Evolutionary conservation across 2,888 invertebrate species (phyloP).

Genomic region (Deroplatys truncata): DNA sequence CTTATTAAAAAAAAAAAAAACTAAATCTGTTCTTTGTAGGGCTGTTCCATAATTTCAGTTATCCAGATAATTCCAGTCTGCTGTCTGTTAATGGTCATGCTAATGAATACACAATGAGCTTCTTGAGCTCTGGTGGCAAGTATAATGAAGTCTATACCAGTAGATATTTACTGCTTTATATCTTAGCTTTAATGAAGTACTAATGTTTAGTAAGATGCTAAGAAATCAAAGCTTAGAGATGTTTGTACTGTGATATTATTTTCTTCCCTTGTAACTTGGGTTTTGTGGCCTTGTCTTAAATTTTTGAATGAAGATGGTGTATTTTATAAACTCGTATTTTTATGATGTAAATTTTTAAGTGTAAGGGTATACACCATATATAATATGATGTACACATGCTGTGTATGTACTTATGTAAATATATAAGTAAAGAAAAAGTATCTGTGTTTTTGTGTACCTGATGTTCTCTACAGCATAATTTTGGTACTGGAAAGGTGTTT

Average conservation of each 20-base stretch:
- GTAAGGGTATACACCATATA: background rate
- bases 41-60: too few species aligned
- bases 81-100: too few species aligned
- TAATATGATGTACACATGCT: background rate
- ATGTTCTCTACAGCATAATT: too few species aligned
- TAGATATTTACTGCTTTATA: background rate
- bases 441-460: background rate
- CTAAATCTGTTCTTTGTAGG: too few species aligned
- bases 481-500: too few species aligned
- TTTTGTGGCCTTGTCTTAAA: conserved; percentile 10
- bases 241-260: background rate
- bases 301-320: background rate
- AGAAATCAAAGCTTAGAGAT: background rate
- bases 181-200: background rate
- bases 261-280: conserved; percentile 2
- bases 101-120: too few species aligned
- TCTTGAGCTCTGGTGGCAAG: background rate
- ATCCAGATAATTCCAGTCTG: too few species aligned
- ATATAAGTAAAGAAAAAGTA: background rate
- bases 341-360: conserved; percentile 6
- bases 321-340: conserved; percentile 15
- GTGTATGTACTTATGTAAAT: background rate
- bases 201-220: background rate
- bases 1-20: too few species aligned
- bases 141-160: background rate